A percentile compares a stretch with the other conserved stretches of the same genome.
These are phyloP conservation scores for Diarsia rubi DNA, from an alignment of 2,888 invertebrate species.

Conservation along the genomic window DNA sequence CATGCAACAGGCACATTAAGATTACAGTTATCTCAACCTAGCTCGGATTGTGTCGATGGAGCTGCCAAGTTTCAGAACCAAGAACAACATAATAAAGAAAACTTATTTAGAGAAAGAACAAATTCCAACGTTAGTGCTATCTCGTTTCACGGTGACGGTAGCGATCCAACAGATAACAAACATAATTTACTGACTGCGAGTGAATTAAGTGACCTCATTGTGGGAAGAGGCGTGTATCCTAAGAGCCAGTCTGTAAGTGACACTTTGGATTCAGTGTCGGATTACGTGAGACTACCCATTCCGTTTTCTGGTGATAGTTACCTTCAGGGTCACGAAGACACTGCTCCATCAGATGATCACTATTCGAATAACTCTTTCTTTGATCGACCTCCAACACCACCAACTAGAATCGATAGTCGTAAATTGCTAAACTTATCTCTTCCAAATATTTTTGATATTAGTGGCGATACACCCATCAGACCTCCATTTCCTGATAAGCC, in stretches of 20 bases:
- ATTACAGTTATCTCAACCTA: slow-evolving; percentile 75
- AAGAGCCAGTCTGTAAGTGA: slow-evolving; percentile 94
- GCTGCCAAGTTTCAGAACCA: slow-evolving; percentile 78
- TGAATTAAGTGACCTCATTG: slow-evolving; percentile 95
- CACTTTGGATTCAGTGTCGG: slow-evolving; percentile 96
- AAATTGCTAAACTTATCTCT: slow-evolving; percentile 85
- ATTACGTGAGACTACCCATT: slow-evolving; percentile 95
- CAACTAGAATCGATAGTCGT: slow-evolving; percentile 93
- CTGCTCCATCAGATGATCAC: slow-evolving; percentile 91
- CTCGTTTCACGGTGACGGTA: slow-evolving; percentile 97
- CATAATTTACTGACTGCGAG: slow-evolving; percentile 95
- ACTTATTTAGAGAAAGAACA: slow-evolving; percentile 92
- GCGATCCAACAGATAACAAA: slow-evolving; percentile 95
- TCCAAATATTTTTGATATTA: slow-evolving; percentile 87
- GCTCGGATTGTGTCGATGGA: slow-evolving; percentile 90
- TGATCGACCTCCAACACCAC: slow-evolving; percentile 92
- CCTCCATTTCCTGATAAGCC: slow-evolving; percentile 86
- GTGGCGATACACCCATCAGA: slow-evolving; percentile 72
- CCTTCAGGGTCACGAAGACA: slow-evolving; percentile 91
- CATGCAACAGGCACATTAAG: slow-evolving; percentile 76
- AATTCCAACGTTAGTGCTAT: slow-evolving; percentile 95
- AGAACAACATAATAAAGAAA: slow-evolving; percentile 87
- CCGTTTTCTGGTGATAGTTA: slow-evolving; percentile 91
- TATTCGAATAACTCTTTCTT: slow-evolving; percentile 88
- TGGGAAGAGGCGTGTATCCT: slow-evolving; percentile 94